Evolutionary conservation across 2,113 vertebrate species (phyloP).

Genomic region (Tachuris rubrigastra): DNA sequence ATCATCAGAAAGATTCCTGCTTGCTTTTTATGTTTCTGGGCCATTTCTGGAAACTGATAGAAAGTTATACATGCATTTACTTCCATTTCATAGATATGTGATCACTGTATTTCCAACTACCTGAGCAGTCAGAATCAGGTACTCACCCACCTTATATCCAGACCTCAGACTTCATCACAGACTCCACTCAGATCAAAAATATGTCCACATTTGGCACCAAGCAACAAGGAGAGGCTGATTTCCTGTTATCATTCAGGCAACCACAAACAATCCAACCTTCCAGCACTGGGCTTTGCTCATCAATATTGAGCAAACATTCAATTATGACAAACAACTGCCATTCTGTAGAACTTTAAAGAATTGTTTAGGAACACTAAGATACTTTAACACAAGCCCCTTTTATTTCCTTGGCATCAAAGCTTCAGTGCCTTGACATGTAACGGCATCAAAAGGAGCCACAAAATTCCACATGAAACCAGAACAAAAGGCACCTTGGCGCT

Average conservation of each 20-base stretch:
- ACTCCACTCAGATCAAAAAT: background rate
- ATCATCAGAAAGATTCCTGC: background rate
- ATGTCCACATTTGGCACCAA: background rate
- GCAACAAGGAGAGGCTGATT: background rate
- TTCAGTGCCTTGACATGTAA: background rate
- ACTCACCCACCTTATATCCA: background rate
- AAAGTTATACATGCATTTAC: background rate
- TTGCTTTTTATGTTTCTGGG: background rate
- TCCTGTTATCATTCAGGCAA: background rate
- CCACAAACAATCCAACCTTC: background rate
- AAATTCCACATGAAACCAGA: background rate
- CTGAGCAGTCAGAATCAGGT: background rate
- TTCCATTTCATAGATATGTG: background rate
- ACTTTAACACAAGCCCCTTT: background rate
- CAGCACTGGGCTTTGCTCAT: background rate
- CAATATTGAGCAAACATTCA: background rate
- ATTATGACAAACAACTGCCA: background rate
- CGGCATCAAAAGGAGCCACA: background rate
- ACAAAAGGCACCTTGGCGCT: background rate
- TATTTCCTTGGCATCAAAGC: background rate
- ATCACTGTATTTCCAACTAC: background rate
- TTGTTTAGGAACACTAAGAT: background rate
- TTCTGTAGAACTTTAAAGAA: background rate
- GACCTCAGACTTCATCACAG: background rate
- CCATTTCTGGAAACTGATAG: background rate